These are phyloP conservation scores for Anableps anableps DNA, from an alignment of 2,797 vertebrate species.

Conservation along the genomic window DNA sequence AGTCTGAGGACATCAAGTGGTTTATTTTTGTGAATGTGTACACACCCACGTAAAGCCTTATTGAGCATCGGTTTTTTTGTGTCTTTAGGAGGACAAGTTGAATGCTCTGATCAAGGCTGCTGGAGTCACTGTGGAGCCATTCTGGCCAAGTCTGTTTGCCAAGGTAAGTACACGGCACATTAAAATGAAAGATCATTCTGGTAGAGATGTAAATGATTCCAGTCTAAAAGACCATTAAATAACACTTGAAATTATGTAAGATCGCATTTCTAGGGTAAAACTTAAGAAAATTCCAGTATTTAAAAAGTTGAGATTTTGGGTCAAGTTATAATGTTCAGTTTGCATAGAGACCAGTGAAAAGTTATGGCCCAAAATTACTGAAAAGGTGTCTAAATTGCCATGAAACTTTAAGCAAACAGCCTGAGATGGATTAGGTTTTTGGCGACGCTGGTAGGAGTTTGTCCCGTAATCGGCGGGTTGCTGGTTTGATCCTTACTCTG, in stretches of 20 bases:
- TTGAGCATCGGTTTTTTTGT: background rate
- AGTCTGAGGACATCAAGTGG: background rate
- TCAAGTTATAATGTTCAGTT: background rate
- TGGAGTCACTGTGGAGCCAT: slow-evolving; percentile 92
- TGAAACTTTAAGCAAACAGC: background rate
- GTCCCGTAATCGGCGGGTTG: too few relatives aligned
- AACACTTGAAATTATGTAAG: too few relatives aligned
- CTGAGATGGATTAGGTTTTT: too few relatives aligned
- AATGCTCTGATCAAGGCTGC: slow-evolving; percentile 96
- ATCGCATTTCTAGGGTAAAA: background rate
- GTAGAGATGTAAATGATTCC: background rate
- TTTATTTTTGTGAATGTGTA: background rate
- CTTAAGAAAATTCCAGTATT: background rate
- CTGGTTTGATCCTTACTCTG: too few relatives aligned
- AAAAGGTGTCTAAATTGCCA: too few relatives aligned
- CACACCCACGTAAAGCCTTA: background rate
- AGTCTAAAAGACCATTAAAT: background rate
- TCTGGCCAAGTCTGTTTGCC: slow-evolving; percentile 96
- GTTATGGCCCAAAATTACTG: too few relatives aligned
- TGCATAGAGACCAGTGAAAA: background rate
- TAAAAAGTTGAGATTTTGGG: background rate
- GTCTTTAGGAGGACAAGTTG: slow-evolving; percentile 94
- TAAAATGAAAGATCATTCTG: background rate
- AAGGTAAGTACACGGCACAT: slow-evolving; percentile 82
- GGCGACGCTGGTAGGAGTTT: too few relatives aligned